Percentiles rank a stretch among this genome's conserved stretches.
phyloP scores from a whole-genome alignment of 2,888 invertebrate genomes.

The Ferrisia virgata region DNA sequence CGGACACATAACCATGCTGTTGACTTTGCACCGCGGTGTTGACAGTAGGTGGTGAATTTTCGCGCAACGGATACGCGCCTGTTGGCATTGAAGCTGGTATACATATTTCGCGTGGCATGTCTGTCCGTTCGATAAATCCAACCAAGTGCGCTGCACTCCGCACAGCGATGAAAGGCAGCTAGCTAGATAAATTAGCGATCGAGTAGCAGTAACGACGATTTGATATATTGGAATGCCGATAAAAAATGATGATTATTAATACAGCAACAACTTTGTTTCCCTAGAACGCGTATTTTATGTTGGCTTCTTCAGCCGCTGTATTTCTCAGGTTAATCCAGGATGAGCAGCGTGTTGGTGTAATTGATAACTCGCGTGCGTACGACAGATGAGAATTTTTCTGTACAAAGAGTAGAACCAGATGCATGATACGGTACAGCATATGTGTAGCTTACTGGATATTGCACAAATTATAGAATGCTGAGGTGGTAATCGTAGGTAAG shows the following conservation, averaged over 20 bases:
- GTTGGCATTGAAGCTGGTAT: neutral
- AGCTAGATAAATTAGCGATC: too few relatives aligned
- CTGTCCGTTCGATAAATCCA: too few relatives aligned
- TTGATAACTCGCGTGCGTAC: neutral
- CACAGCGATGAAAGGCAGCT: too few relatives aligned
- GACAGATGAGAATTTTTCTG: neutral
- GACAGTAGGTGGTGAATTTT: neutral
- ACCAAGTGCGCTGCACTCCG: too few relatives aligned
- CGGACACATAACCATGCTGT: too few relatives aligned
- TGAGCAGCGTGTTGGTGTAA: neutral
- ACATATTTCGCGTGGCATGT: neutral
- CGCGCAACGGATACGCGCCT: neutral
- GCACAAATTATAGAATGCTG: too few relatives aligned
- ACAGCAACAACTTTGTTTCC: neutral
- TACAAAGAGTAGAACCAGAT: neutral
- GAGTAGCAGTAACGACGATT: neutral
- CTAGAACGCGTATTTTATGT: neutral
- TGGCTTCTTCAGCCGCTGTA: neutral
- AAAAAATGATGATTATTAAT: neutral
- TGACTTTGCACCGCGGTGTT: neutral
- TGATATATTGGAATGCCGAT: neutral
- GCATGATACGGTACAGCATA: too few relatives aligned
- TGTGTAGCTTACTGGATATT: too few relatives aligned
- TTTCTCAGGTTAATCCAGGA: neutral
- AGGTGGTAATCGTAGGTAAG: too few relatives aligned